Conservation (phyloP, 2,888 invertebrate genomes). For the Tillus elongatus region DNA sequence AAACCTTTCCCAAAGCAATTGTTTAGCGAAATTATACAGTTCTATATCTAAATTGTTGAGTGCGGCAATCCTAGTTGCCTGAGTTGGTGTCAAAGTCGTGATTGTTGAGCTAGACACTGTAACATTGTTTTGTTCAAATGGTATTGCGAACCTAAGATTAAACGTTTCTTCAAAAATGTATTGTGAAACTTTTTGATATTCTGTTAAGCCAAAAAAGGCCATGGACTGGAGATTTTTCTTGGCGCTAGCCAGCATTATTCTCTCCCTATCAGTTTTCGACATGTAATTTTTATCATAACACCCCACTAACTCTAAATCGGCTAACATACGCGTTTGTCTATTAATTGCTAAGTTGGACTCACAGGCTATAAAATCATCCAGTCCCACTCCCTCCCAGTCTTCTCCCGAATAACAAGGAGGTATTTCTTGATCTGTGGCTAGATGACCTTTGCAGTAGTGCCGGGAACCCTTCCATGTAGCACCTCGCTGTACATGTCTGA, state of each 20-base stretch:
- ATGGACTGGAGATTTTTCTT: slow-evolving; percentile 89
- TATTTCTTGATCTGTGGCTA: slow-evolving; percentile 71
- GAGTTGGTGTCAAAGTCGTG: slow-evolving; percentile 63
- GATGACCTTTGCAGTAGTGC: slow-evolving; percentile 64
- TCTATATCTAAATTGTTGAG: slow-evolving; percentile 86
- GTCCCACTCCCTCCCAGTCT: slow-evolving; percentile 80
- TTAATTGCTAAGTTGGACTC: slow-evolving; percentile 91
- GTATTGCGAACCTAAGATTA: slow-evolving; percentile 78
- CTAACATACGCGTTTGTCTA: slow-evolving; percentile 95
- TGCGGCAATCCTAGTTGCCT: slow-evolving; percentile 64
- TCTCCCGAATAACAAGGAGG: slow-evolving; percentile 71
- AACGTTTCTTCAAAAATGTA: slow-evolving; percentile 93
- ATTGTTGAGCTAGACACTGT: slow-evolving; percentile 79
- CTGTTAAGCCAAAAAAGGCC: slow-evolving; percentile 96
- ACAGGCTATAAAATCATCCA: slow-evolving; percentile 87
- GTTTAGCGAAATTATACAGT: slow-evolving; percentile 87
- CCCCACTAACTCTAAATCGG: slow-evolving; percentile 87
- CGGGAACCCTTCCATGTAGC: slow-evolving; percentile 83
- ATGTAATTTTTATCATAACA: slow-evolving; percentile 86
- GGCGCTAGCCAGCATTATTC: slow-evolving; percentile 87
- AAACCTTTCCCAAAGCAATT: slow-evolving; percentile 78
- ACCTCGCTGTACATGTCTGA: slow-evolving; percentile 90
- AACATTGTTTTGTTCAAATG: slow-evolving; percentile 86
- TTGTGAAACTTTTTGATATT: slow-evolving; percentile 85
- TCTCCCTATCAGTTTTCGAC: slow-evolving; percentile 64